Conservation (phyloP, 1,140 invertebrate genomes). For the Hycleus cichorii region DNA sequence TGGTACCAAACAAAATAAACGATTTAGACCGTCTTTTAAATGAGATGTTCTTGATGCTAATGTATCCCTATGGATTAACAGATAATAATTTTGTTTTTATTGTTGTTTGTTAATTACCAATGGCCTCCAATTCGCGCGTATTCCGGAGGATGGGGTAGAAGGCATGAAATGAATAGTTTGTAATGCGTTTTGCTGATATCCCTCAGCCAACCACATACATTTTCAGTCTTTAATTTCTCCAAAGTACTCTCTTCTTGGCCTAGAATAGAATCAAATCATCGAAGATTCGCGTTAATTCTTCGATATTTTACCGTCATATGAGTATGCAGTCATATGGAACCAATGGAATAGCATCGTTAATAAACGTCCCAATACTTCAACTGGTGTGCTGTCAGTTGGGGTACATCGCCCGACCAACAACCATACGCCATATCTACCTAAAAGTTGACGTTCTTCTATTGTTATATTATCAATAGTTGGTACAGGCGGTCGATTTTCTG, state of each 20-base stretch:
- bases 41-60: conserved; percentile 85
- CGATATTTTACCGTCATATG: conserved; percentile 73
- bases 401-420: conserved; percentile 89
- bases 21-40: conserved; percentile 85
- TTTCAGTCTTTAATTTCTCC: conserved; percentile 88
- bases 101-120: conserved; percentile 54
- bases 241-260: conserved; percentile 77
- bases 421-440: conserved; percentile 96
- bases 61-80: conserved; percentile 60
- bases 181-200: conserved; percentile 79
- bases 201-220: conserved; percentile 88
- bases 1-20: conserved; percentile 91
- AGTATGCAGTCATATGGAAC: conserved; percentile 96
- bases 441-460: conserved; percentile 74
- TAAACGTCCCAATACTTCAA: conserved; percentile 83
- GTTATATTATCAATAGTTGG: conserved; percentile 52
- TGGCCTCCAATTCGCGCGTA: conserved; percentile 89
- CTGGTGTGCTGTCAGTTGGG: conserved; percentile 73
- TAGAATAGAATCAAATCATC: conserved; percentile 35
- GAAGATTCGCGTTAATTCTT: too few relatives aligned
- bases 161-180: conserved; percentile 76
- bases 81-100: conserved; percentile 1
- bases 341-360: conserved; percentile 97
- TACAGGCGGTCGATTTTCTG: conserved; percentile 31
- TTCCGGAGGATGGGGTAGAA: conserved; percentile 80